Conservation (phyloP, 2,797 vertebrate species). For the Enteromius trimaculatus region DNA sequence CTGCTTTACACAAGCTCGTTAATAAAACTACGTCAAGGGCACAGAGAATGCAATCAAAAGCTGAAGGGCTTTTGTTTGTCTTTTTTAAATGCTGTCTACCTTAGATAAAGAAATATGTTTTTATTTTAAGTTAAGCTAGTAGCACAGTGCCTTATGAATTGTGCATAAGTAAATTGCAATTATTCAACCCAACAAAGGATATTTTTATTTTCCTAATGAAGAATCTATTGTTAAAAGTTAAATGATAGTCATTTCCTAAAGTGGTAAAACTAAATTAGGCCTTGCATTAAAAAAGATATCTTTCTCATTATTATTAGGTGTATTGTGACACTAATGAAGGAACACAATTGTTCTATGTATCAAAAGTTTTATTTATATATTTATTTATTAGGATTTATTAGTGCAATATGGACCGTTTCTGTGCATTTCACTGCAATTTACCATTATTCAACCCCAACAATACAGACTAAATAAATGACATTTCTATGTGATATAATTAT, state of each 20-base stretch:
- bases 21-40: neutral
- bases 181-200: neutral
- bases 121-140: neutral
- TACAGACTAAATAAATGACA: neutral
- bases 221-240: neutral
- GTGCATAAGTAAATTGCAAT: neutral
- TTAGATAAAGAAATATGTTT: neutral
- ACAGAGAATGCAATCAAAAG: constrained; percentile 5
- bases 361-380: neutral
- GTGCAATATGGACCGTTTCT: neutral
- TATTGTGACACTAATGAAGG: constrained; percentile 35
- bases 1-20: neutral
- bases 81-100: neutral
- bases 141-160: neutral
- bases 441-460: neutral
- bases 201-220: constrained; percentile 1
- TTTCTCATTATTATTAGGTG: constrained; percentile 5
- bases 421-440: neutral
- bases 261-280: neutral
- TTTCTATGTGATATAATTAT: neutral
- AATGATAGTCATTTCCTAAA: neutral
- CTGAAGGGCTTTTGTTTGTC: neutral
- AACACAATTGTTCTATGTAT: constrained; percentile 37
- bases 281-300: neutral
- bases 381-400: neutral